Base-by-base conservation (phyloP, 2,888 invertebrate genomes). In the Eupsilia transversa region DNA sequence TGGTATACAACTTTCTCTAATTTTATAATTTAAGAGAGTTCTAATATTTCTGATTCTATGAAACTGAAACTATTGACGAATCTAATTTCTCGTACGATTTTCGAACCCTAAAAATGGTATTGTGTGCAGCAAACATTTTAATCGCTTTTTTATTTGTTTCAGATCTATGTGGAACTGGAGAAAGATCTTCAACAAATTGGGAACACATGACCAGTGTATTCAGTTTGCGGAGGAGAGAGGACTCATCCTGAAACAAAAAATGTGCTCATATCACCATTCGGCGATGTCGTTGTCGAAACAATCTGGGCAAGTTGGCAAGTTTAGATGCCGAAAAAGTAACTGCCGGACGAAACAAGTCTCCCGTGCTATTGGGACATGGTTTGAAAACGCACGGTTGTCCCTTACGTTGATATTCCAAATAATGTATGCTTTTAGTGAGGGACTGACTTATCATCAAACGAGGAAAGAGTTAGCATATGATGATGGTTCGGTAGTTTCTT, bases 141-240 rank as follows among this genome's bases (percentile, higher is more conserved):
- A 41, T 10, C 30, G 23, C 27, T 4, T 17, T 67, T 67, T 54
- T 56, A 10, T 33, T 68, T 56, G 41, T 38, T 70, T 52, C 49
- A 33, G 43, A 27, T 35, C 41, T n/a, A n/a, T 72, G 67, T 72
- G 43, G 72, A 66, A 72, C 27, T 72, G 66, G 56, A 72, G 71
- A 9, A 71, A 72, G 56, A 57, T 57, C 12, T 67, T 67, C 17
- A 0, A 0, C 5, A n/a, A 43, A 23, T 1, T 65, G 4, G 65
- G 56, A 23, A 54, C 56, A 33, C 17, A 63, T 10, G 54, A 71
- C 5, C 46, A 38, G 27, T 57, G 43, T 3, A 0, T 65, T 23
- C 14, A 56, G 43, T 71, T 64, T 64, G 71, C 65, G 4, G 71
- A 64, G 65, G 64, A 72, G 70, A 70, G 17, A 41, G 52, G 64